These are phyloP conservation scores for Recurvirostra avosetta DNA, from an alignment of 2,113 vertebrate species.

Conservation along the genomic window DNA sequence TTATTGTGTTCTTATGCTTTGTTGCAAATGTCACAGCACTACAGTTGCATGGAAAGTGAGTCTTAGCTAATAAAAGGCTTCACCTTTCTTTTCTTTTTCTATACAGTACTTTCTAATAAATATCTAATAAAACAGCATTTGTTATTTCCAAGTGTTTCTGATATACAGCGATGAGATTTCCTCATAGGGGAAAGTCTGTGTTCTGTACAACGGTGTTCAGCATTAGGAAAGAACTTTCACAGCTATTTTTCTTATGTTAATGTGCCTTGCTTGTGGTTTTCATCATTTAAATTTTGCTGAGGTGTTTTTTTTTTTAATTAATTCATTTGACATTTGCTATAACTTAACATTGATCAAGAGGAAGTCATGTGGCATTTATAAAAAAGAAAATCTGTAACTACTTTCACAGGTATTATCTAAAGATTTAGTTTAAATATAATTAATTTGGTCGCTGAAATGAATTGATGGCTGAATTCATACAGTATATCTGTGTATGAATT, in stretches of 20 bases:
- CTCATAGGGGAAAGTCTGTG: neutral
- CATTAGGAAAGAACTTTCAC: neutral
- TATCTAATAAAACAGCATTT: neutral
- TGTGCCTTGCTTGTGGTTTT: neutral
- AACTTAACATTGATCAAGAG: neutral
- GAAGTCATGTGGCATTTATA: neutral
- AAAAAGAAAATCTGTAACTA: neutral
- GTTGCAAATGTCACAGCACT: slow-evolving; percentile 61
- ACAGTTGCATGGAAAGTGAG: slow-evolving; percentile 35
- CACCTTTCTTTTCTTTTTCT: slow-evolving; percentile 13
- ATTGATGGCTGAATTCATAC: neutral
- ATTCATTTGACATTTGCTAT: neutral
- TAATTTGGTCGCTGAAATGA: neutral
- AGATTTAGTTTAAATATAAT: neutral
- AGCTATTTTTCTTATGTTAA: neutral
- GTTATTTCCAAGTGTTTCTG: neutral
- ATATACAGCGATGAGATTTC: neutral
- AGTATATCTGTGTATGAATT: neutral
- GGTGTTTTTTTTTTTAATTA: neutral
- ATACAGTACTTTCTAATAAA: neutral
- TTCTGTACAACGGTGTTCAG: neutral
- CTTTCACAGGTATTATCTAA: neutral
- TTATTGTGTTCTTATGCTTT: slow-evolving; percentile 55
- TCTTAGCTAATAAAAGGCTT: slow-evolving; percentile 37
- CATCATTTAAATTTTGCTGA: neutral